Base-by-base conservation (phyloP, 2,888 invertebrate genomes). In the Pediacus dermestoides region DNA sequence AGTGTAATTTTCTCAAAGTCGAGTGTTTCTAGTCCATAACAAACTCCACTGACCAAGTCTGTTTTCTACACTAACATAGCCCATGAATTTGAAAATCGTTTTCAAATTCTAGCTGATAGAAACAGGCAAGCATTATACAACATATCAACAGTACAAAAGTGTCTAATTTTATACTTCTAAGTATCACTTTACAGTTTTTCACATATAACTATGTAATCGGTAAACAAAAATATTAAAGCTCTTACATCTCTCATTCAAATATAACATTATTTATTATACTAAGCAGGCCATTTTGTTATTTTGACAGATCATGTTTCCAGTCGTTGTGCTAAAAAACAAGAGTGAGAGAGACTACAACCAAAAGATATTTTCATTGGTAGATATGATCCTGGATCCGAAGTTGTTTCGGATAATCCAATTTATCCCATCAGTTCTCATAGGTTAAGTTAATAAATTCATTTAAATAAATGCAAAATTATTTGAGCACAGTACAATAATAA, bases 181-280 rank as follows among this genome's bases (percentile, higher is more conserved):
- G 34, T 53, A 51, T 53, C 50, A 54, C 49, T 48, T 52, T 36
- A 44, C n/a, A n/a, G n/a, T n/a, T n/a, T n/a, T n/a, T n/a, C n/a
- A 50, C 40, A 47, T 28, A n/a, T 41, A 44, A 41, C 37, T 41
- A 37, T 26, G n/a, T 28, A 46, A 48, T 9, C 16, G 31, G 18
- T 26, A 30, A 39, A 37, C 36, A 42, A 38, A 39, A 38, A 39
- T 34, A 42, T 48, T 36, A 42, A 45, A 44, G 42, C 46, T 45
- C 23, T 44, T 38, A 25, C 35, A 39, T 30, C 39, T n/a, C n/a
- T 42, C 28, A 44, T 42, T 32, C 27, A 44, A 23, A 41, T 42
- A 27, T 16, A n/a, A n/a, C n/a, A n/a, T n/a, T n/a, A n/a, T n/a
- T n/a, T n/a, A n/a, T n/a, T n/a, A n/a, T n/a, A n/a, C n/a, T n/a